phyloP scores from a whole-genome alignment of 2,113 vertebrate species.

The Urocolius indicus region DNA sequence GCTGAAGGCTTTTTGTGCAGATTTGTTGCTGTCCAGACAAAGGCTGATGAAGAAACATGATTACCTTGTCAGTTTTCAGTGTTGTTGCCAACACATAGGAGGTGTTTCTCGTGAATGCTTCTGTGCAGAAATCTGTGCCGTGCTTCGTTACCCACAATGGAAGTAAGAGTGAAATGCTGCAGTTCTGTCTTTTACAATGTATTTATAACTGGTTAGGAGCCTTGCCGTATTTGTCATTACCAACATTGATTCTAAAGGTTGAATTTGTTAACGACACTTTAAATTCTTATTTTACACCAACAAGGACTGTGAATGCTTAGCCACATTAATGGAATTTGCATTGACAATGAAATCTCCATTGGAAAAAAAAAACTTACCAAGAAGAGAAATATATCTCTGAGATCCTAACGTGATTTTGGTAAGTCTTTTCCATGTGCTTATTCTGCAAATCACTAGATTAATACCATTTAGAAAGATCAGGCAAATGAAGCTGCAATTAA shows the following conservation, averaged over 20 bases:
- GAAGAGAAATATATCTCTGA: conserved; percentile 26
- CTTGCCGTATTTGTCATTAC: conserved; percentile 13
- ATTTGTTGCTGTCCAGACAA: conserved; percentile 2
- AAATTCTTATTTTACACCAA: conserved; percentile 39
- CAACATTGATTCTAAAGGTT: background rate
- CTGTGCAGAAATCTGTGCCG: background rate
- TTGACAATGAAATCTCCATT: conserved; percentile 17
- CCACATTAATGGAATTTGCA: conserved; percentile 52
- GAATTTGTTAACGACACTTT: conserved; percentile 45
- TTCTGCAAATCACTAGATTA: conserved; percentile 72
- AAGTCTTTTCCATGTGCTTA: conserved; percentile 68
- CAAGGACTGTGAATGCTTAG: background rate
- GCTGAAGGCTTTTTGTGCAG: background rate
- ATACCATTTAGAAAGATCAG: conserved; percentile 72
- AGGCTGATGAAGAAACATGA: background rate
- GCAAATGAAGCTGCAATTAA: conserved; percentile 73
- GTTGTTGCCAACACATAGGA: background rate
- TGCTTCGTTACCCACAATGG: background rate
- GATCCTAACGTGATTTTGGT: conserved; percentile 63
- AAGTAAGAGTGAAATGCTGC: background rate
- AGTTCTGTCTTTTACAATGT: background rate
- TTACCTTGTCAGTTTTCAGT: background rate
- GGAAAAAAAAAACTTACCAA: background rate
- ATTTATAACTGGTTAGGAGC: conserved; percentile 30
- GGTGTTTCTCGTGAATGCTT: background rate